Conservation (phyloP, 2,113 vertebrate species). For the Lontra canadensis region DNA sequence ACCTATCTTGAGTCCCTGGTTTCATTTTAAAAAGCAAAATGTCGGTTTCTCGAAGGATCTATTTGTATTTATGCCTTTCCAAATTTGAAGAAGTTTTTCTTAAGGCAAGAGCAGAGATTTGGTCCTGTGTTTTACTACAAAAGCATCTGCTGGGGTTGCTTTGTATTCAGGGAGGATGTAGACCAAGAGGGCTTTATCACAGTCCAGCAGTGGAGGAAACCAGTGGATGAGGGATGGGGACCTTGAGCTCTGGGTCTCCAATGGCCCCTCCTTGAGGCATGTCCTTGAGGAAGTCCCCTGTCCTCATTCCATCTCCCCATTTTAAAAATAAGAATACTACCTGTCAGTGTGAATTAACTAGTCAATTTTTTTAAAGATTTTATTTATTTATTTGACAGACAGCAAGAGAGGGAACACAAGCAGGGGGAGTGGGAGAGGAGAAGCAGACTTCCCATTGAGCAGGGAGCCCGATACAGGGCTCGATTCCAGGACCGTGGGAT, state of each 20-base stretch:
- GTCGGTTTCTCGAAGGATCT: slow-evolving; percentile 29
- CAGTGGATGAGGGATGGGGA: not conserved
- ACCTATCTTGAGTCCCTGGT: not conserved
- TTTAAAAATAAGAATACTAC: slow-evolving; percentile 62
- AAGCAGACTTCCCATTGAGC: too few relatives aligned
- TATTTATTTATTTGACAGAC: too few relatives aligned
- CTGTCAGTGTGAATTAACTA: slow-evolving; percentile 61
- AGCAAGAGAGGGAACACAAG: too few relatives aligned
- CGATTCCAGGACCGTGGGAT: too few relatives aligned
- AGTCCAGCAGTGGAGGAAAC: not conserved
- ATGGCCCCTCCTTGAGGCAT: not conserved
- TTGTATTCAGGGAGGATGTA: not conserved
- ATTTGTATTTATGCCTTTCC: slow-evolving; percentile 46
- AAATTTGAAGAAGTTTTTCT: slow-evolving; percentile 21
- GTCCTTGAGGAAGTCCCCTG: slow-evolving; percentile 30
- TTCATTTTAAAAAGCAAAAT: slow-evolving; percentile 65
- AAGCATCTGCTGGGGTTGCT: not conserved
- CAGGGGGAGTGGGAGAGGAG: too few relatives aligned
- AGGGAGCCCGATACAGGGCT: too few relatives aligned
- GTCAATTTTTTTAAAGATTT: slow-evolving; percentile 45
- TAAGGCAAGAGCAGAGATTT: not conserved
- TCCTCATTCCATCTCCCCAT: slow-evolving; percentile 29
- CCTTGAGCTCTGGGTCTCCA: not conserved
- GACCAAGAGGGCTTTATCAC: not conserved
- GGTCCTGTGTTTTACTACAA: not conserved